Evolutionary conservation across 2,797 vertebrate species (phyloP), one percentile per base, ranked within the genome.

Genomic region (Microctenopoma steveboyesi): DNA sequence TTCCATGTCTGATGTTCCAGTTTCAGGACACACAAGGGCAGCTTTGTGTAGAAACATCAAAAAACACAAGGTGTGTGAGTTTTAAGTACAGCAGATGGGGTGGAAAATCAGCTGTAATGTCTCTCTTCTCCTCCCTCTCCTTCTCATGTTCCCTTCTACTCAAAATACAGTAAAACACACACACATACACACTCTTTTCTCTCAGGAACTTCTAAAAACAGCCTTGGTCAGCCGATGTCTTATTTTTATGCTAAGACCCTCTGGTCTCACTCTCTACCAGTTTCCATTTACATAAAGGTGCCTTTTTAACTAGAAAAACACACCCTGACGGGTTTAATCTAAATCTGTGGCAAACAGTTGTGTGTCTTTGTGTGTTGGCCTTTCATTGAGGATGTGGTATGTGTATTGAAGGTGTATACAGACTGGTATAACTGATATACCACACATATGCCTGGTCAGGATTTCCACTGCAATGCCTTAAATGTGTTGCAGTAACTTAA

Each of bases 61-160:
- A 22, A 83, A 81, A 82, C 73, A 84, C 66, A 81, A 86, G 80
- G 79, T 85, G 85, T 73, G 70, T 74, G 75, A 42, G 58, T 79
- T 85, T 80, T 69, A 79, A 86, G 69, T 61, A 66, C 57, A 14
- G 75, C 80, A 86, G 84, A 89, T 79, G 5, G 81, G 73, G 69
- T 87, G 89, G 90, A 91, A 93, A 92, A 91, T 87, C 73, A 76
- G 72, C 86, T 81, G 57, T 83, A 86, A 90, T 86, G 83, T 78
- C 85, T 85, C 22, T 22, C 22, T 84, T 84, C 84, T 83, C 60
- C 74, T 73, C 70, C 72, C 47, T 69, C 82, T 82, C 72, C 72
- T 48, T 79, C 81, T 81, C 67, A 85, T 30, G 35, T 85, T 76
- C 72, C 51, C 68, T 65, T 63, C 64, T 45, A 22, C 56, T 48